Base-by-base conservation (phyloP, 2,888 invertebrate species). In the Ennomos quercinarius region DNA sequence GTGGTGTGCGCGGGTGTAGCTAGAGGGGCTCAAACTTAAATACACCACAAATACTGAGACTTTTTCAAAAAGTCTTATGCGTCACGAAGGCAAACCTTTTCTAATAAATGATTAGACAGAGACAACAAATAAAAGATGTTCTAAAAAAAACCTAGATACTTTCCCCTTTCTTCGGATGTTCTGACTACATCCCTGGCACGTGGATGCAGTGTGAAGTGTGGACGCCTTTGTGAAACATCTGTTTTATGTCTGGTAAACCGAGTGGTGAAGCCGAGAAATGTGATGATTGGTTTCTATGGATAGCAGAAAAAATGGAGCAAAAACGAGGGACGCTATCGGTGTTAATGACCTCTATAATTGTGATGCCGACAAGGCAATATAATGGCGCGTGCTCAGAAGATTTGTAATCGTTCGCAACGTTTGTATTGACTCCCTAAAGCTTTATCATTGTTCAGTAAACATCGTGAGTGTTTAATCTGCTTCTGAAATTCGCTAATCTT, bases 191-290 rank as follows among this genome's bases (percentile, higher is more conserved):
- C 53, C 27, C 35, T 47, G 52, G 27, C 36, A 37, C 38, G 34
- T 53, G 39, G 42, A 39, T 58, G 62, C 49, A 56, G 53, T 50
- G 53, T 55, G 35, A 12, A 59, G 38, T 40, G 45, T 55, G 43
- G 17, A 77, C 76, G 79, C 78, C 81, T 83, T 78, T 78, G 79
- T 80, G 83, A 83, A 86, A 87, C 90, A 91, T 91, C 89, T 90
- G 91, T 86, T 83, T 87, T 85, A 76, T 86, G 85, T 90, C 72
- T 60, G 42, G 64, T 42, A 38, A 67, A 51, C 63, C 47, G 50
- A 57, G 57, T 71, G 68, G 68, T 71, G 70, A 71, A 73, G 70
- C 65, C 72, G 74, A 70, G 65, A 56, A 27, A 56, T 57, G 66
- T 63, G 66, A 66, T 66, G 71, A 67, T 67, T 73, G 67, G 61